Evolutionary conservation across 2,113 vertebrate genomes (phyloP).

Genomic region (Silurus meridionalis): DNA sequence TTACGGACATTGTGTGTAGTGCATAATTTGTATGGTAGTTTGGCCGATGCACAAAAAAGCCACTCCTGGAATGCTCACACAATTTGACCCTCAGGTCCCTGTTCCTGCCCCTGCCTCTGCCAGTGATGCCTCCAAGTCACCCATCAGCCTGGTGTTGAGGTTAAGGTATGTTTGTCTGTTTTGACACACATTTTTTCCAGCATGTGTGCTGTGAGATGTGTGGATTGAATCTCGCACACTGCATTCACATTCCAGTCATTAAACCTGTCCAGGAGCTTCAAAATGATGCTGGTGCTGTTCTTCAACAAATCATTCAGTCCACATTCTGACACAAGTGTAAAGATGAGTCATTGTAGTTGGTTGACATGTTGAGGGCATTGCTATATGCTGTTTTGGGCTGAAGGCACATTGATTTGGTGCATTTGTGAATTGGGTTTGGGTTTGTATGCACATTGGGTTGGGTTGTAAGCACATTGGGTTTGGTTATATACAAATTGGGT

Average conservation of each 20-base stretch:
- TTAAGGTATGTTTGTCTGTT: constrained; percentile 78
- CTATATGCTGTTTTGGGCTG: too few species aligned
- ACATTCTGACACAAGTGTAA: background rate
- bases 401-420: too few species aligned
- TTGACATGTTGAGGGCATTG: background rate
- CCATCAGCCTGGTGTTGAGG: constrained; percentile 93
- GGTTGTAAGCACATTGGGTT: too few species aligned
- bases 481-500: too few species aligned
- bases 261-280: background rate
- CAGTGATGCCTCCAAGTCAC: constrained; percentile 74
- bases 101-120: constrained; percentile 55
- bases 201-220: background rate
- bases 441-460: too few species aligned
- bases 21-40: too few species aligned
- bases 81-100: constrained; percentile 61
- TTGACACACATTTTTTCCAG: background rate
- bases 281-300: background rate
- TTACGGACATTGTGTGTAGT: background rate
- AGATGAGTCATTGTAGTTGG: background rate
- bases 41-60: background rate
- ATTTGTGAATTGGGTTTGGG: too few species aligned
- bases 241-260: background rate
- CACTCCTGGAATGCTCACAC: background rate
- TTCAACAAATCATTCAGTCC: background rate
- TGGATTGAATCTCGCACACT: background rate